Conservation (phyloP, 2,797 vertebrate genomes). For the Gobio occitaniae region DNA sequence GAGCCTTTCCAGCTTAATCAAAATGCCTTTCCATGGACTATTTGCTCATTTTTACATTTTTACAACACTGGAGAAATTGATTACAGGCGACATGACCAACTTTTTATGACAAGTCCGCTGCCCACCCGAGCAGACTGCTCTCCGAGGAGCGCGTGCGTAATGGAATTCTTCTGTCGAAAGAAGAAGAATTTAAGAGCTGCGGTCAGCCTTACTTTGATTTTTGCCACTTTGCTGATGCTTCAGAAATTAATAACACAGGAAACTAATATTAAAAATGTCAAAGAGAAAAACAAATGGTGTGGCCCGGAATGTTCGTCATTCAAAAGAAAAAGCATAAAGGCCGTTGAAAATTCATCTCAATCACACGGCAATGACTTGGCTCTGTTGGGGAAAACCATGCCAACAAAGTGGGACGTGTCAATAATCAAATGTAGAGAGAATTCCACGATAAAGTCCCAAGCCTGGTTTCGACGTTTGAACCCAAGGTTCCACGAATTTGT, state of each 20-base stretch:
- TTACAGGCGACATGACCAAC: neutral
- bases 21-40: constrained; percentile 34
- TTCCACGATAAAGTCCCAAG: constrained; percentile 65
- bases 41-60: neutral
- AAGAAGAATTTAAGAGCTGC: constrained; percentile 79
- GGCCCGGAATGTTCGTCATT: constrained; percentile 62
- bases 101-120: constrained; percentile 5
- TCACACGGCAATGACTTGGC: constrained; percentile 16
- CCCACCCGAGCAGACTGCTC: neutral
- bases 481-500: constrained; percentile 83
- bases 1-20: neutral
- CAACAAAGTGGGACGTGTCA: constrained; percentile 74
- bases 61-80: neutral
- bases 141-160: constrained; percentile 59
- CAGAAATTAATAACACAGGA: constrained; percentile 79
- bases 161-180: constrained; percentile 78
- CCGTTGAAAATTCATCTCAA: constrained; percentile 44
- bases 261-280: constrained; percentile 64
- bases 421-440: constrained; percentile 77
- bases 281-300: constrained; percentile 64
- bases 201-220: constrained; percentile 78
- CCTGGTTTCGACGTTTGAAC: constrained; percentile 80
- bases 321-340: constrained; percentile 57
- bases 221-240: constrained; percentile 80
- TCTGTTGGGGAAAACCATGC: neutral